phyloP scores from a whole-genome alignment of 2,797 vertebrate species.

The Moxostoma hubbsi region DNA sequence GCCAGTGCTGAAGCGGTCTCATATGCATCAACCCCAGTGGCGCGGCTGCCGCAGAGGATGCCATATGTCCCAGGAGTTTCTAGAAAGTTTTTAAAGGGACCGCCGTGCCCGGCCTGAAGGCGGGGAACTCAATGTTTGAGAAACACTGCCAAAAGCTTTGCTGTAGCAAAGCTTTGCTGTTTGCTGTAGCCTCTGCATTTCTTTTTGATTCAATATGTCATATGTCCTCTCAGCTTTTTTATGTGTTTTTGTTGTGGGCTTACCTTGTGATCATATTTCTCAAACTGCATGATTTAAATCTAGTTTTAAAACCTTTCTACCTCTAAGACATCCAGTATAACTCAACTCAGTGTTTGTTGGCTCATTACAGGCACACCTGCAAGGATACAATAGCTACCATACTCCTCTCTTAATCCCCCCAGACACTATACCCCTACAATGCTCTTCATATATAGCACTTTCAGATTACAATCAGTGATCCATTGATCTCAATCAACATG shows the following conservation, averaged over 20 bases:
- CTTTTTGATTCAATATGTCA: too few species aligned
- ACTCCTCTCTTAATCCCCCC: conserved; percentile 4
- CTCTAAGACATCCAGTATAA: not conserved
- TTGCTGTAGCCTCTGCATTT: not conserved
- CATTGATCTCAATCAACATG: conserved; percentile 1
- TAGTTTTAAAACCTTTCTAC: conserved; percentile 1
- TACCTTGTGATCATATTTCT: conserved; percentile 25
- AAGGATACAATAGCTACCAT: conserved; percentile 15
- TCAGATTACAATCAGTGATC: not conserved
- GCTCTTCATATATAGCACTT: not conserved
- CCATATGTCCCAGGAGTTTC: too few species aligned
- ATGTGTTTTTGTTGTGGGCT: not conserved
- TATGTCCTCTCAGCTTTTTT: too few species aligned
- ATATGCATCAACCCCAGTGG: too few species aligned
- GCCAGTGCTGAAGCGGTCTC: too few species aligned
- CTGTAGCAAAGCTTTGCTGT: too few species aligned
- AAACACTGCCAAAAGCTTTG: not conserved
- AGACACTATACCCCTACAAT: not conserved
- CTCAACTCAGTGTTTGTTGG: not conserved
- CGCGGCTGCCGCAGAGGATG: too few species aligned
- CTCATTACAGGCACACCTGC: conserved; percentile 4
- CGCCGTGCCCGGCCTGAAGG: too few species aligned
- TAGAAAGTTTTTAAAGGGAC: too few species aligned
- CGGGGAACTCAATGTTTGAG: not conserved
- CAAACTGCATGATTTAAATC: conserved; percentile 12